These are phyloP conservation scores for Lytechinus variegatus DNA, from an alignment of 35 echinoderm and acorn worm genomes.

Conservation along the genomic window DNA sequence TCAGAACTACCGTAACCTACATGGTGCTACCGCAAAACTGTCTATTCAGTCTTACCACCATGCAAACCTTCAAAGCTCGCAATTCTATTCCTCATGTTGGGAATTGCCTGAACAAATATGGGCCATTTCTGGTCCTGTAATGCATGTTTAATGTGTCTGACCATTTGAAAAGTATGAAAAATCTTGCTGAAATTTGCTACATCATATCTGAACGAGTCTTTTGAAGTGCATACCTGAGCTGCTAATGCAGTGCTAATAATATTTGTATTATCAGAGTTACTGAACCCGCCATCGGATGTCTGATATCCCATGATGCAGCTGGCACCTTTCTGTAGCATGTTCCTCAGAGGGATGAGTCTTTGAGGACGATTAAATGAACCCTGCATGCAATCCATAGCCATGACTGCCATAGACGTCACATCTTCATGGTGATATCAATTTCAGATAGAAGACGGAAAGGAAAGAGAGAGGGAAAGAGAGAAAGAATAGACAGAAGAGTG, in stretches of 20 bases:
- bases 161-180: too few species aligned
- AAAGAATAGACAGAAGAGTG: background rate
- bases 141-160: too few species aligned
- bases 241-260: constrained; percentile 67
- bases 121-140: too few species aligned
- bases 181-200: too few species aligned
- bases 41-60: too few species aligned
- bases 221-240: constrained; percentile 57
- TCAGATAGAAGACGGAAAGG: background rate
- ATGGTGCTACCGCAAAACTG: too few species aligned
- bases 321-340: background rate
- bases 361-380: constrained; percentile 26
- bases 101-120: too few species aligned
- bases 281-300: constrained; percentile 48
- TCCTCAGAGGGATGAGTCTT: background rate
- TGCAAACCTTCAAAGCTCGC: too few species aligned
- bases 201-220: too few species aligned
- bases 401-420: constrained; percentile 72
- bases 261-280: constrained; percentile 17
- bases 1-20: too few species aligned
- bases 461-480: background rate
- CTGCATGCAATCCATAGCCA: constrained; percentile 65
- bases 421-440: background rate
- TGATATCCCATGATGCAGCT: constrained; percentile 50
- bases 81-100: too few species aligned